phyloP scores from a whole-genome alignment of 2,797 vertebrate genomes.

The Aeoliscus strigatus region DNA sequence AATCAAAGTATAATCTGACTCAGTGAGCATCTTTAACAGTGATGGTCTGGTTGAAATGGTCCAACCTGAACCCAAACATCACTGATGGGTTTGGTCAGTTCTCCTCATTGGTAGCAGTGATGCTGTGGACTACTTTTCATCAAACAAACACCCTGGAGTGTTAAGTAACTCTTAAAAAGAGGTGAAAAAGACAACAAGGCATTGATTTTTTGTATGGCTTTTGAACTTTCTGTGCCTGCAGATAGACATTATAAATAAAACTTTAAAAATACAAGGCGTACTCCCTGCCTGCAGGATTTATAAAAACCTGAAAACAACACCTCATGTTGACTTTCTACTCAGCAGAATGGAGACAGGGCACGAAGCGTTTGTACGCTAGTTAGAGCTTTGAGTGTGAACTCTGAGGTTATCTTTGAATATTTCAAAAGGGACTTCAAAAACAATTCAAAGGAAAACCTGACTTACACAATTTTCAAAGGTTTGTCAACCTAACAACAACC shows the following conservation, averaged over 20 bases:
- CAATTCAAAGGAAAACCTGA: slow-evolving; percentile 23
- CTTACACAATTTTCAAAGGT: slow-evolving; percentile 19
- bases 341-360: slow-evolving; percentile 3
- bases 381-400: slow-evolving; percentile 33
- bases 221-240: slow-evolving; percentile 16
- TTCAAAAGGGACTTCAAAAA: slow-evolving; percentile 30
- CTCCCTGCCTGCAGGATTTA: slow-evolving; percentile 4
- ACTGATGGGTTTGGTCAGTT: too few species aligned
- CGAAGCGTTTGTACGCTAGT: slow-evolving; percentile 18
- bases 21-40: too few species aligned
- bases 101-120: too few species aligned
- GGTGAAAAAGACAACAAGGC: slow-evolving; percentile 8
- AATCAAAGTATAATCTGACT: too few species aligned
- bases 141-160: too few species aligned
- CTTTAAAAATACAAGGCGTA: slow-evolving; percentile 1
- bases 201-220: not conserved
- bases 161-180: too few species aligned
- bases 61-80: too few species aligned
- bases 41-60: too few species aligned
- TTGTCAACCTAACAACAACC: slow-evolving; percentile 23
- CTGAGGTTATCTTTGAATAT: slow-evolving; percentile 33
- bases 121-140: too few species aligned
- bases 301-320: slow-evolving; percentile 26
- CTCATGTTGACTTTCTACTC: slow-evolving; percentile 19
- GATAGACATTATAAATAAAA: too few species aligned